Conservation (phyloP, 2,113 vertebrate species). For the Ammospiza caudacuta region DNA sequence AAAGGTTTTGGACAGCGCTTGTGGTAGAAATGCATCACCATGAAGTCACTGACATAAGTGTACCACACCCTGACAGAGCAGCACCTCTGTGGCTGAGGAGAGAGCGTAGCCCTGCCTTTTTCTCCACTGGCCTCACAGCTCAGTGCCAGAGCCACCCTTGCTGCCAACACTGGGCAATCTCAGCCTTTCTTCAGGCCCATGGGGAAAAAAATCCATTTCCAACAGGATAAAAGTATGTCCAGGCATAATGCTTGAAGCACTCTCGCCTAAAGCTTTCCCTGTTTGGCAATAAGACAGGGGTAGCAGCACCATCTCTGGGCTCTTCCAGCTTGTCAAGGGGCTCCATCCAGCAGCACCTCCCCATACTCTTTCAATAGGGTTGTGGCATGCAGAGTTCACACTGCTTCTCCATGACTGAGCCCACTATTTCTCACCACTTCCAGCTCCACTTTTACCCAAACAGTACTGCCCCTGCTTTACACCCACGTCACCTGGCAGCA, state of each 20-base stretch:
- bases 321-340: background rate
- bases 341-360: background rate
- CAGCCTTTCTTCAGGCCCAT: background rate
- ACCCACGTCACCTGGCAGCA: background rate
- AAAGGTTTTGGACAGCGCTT: background rate
- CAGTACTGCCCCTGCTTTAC: background rate
- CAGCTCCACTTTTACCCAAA: background rate
- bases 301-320: background rate
- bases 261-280: background rate
- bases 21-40: background rate
- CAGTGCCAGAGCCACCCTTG: accelerated
- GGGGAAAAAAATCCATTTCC: background rate
- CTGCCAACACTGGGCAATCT: accelerated
- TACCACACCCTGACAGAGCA: background rate
- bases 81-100: background rate
- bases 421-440: background rate
- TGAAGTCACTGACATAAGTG: background rate
- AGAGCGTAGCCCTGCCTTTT: background rate
- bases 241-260: background rate
- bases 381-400: accelerated
- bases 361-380: accelerated
- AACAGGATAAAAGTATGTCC: background rate
- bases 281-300: background rate
- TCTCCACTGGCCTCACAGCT: background rate
- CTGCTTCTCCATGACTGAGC: background rate